Base-by-base conservation (phyloP, 2,888 invertebrate species). In the Eurytoma californica region DNA sequence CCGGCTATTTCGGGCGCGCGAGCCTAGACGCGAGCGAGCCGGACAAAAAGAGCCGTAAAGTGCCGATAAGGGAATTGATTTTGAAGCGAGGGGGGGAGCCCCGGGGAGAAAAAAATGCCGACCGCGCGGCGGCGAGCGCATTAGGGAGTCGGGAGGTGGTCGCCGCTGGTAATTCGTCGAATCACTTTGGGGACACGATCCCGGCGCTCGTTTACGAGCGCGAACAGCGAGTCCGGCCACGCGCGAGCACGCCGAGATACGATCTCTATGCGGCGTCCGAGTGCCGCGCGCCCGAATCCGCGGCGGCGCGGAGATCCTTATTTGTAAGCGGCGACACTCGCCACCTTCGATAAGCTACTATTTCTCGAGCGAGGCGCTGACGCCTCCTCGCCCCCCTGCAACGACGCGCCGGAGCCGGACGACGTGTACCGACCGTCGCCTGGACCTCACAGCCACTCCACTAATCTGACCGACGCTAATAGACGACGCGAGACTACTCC, bases 251-350 rank as follows among this genome's bases (percentile, higher is more conserved):
- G 39, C 13, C 14, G 49, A 5, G 2, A 16, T 13, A 60, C 4
- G 47, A 9, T 28, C 58, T 70, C 24, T 39, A 16, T 86, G 82
- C 84, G n/a, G n/a, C 83, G 85, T 83, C 86, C 18, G 61, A 61
- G 61, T n/a, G n/a, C 30, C 16, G 30, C 57, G 20, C 18, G n/a
- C 18, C 18, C 55, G 16, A 16, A 7, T 55, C 18, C 16, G 28
- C 4, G 39, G n/a, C 24, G 28, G 28, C 39, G 30, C 30, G 63
- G 5, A 39, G 83, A 84, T 82, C 84, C 85, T 87, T 87, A 87
- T 88, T 88, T 88, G 88, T 88, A 87, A 86, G 82, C 83, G 83
- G 81, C 84, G 84, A 86, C 87, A 84, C 83, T 85, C 86, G 84
- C 82, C 86, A 84, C 82, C 83, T 83, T 81, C 78, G 74, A 84